Conservation (phyloP, 2,888 invertebrate genomes). For the Cepaea hortensis region DNA sequence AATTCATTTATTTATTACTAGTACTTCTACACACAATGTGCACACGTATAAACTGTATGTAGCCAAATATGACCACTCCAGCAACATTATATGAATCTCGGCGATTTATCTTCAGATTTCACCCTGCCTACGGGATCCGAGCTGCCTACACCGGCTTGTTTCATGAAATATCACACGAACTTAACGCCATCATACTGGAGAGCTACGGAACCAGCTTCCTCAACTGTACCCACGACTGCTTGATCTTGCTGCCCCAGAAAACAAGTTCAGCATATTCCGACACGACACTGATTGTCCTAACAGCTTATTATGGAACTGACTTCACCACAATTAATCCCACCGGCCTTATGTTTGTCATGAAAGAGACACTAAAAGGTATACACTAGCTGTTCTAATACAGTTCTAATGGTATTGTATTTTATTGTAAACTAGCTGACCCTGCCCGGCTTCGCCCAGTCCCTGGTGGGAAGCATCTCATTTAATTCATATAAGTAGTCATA, state of each 20-base stretch:
- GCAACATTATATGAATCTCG: too few species aligned
- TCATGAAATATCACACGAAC: background rate
- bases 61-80: too few species aligned
- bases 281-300: slow-evolving; percentile 31
- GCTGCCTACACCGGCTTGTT: slow-evolving; percentile 23
- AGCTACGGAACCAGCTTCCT: slow-evolving; percentile 43
- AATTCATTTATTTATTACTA: too few species aligned
- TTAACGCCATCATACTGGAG: slow-evolving; percentile 37
- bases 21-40: too few species aligned
- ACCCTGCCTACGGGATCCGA: slow-evolving; percentile 14
- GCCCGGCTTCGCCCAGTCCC: too few species aligned
- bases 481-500: too few species aligned
- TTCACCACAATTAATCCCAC: slow-evolving; percentile 60
- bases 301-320: slow-evolving; percentile 52
- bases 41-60: too few species aligned
- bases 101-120: slow-evolving; percentile 18
- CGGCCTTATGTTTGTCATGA: slow-evolving; percentile 59
- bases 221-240: slow-evolving; percentile 41
- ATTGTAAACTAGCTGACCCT: too few species aligned
- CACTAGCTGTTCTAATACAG: too few species aligned
- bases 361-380: slow-evolving; percentile 41
- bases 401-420: too few species aligned
- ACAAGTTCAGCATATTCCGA: slow-evolving; percentile 47
- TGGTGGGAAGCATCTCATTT: too few species aligned
- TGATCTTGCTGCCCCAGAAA: slow-evolving; percentile 42